Evolutionary conservation across 1,140 invertebrate genomes (phyloP).

Genomic region (Harlomillsia oculata): DNA sequence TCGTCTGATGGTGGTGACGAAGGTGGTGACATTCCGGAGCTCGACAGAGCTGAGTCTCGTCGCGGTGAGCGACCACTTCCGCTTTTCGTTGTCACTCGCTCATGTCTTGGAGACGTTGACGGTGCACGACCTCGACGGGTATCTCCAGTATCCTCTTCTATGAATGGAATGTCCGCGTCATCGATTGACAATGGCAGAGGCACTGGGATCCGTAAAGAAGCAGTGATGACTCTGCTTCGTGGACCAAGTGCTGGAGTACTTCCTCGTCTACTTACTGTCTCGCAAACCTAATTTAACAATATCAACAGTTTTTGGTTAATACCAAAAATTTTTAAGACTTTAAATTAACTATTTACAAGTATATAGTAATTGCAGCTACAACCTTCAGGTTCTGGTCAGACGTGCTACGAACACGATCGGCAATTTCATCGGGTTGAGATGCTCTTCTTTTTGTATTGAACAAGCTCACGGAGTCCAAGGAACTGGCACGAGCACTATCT

Average conservation of each 20-base stretch:
- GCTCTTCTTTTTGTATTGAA: constrained; percentile 7
- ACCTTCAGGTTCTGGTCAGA: constrained; percentile 33
- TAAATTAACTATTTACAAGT: not conserved
- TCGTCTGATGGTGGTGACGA: constrained; percentile 22
- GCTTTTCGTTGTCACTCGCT: too few relatives aligned
- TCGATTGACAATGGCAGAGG: constrained; percentile 46
- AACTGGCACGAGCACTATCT: constrained; percentile 31
- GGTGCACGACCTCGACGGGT: too few relatives aligned
- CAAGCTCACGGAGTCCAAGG: constrained; percentile 30
- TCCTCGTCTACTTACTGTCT: constrained; percentile 19
- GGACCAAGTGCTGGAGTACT: constrained; percentile 31
- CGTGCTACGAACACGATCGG: constrained; percentile 27
- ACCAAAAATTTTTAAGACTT: constrained; percentile 13
- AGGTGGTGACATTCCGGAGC: not conserved
- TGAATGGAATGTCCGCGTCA: constrained; percentile 60
- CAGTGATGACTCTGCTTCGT: constrained; percentile 58
- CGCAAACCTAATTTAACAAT: constrained; percentile 16
- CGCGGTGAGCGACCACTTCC: too few relatives aligned
- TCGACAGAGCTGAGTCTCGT: not conserved
- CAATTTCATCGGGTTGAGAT: constrained; percentile 14
- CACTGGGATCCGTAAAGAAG: constrained; percentile 55
- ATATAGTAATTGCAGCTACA: not conserved
- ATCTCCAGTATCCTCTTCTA: constrained; percentile 57
- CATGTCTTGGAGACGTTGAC: too few relatives aligned
- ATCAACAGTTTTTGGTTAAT: constrained; percentile 18